These are phyloP conservation scores for Lochmaea capreae DNA, from an alignment of 2,888 invertebrate genomes.

Conservation along the genomic window DNA sequence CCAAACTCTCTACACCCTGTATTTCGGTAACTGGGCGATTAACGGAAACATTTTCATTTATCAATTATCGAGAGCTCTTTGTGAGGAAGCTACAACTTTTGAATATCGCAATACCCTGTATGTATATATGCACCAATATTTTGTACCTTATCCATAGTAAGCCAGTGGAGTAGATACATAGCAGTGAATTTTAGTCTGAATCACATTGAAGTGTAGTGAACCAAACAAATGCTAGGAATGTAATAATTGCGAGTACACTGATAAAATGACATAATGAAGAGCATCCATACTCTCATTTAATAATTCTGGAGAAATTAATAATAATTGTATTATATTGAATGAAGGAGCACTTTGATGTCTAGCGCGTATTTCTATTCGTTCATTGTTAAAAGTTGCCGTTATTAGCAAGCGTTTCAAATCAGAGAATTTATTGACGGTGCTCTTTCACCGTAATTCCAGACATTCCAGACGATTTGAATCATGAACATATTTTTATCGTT, in stretches of 20 bases:
- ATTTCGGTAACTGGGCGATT: no score
- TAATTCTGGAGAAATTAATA: conserved; percentile 65
- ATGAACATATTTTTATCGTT: conserved; percentile 25
- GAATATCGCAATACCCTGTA: background rate
- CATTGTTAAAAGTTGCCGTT: conserved; percentile 61
- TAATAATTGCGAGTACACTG: conserved; percentile 59
- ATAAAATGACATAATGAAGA: conserved; percentile 58
- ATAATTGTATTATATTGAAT: conserved; percentile 65
- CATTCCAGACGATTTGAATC: conserved; percentile 43
- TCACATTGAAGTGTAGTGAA: conserved; percentile 52
- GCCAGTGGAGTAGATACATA: conserved; percentile 16
- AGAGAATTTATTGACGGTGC: conserved; percentile 39
- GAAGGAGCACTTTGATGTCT: conserved; percentile 63
- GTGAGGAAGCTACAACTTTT: no score
- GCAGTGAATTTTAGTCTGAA: conserved; percentile 11
- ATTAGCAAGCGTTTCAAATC: conserved; percentile 53
- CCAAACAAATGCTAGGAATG: conserved; percentile 57
- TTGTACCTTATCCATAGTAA: conserved; percentile 1
- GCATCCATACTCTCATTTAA: conserved; percentile 61
- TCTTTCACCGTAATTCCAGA: conserved; percentile 42
- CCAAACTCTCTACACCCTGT: no score
- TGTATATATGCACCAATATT: conserved; percentile 5
- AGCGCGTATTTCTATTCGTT: conserved; percentile 61
- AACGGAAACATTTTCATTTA: no score
- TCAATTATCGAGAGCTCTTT: no score